Percentiles rank a stretch among this genome's conserved stretches.
Evolutionary conservation across 1,140 invertebrate genomes (phyloP).

Genomic region (Arion vulgaris): DNA sequence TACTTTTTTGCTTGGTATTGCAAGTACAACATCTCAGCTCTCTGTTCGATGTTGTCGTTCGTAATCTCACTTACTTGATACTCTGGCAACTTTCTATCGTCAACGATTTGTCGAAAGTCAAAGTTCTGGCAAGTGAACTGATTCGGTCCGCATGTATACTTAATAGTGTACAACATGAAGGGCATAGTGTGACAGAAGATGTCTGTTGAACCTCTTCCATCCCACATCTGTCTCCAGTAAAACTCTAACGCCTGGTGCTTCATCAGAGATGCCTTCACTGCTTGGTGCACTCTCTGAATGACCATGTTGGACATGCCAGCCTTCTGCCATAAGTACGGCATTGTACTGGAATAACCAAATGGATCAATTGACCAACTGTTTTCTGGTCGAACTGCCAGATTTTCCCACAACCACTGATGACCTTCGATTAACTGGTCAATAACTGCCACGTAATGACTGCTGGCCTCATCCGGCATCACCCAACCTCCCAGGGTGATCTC

Average conservation of each 20-base stretch:
- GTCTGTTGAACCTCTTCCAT: slow-evolving; percentile 76
- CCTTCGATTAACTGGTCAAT: slow-evolving; percentile 96
- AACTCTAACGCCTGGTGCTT: slow-evolving; percentile 89
- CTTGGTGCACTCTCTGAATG: slow-evolving; percentile 96
- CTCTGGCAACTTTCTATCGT: slow-evolving; percentile 85
- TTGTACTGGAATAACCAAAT: slow-evolving; percentile 89
- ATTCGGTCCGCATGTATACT: slow-evolving; percentile 98
- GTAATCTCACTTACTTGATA: slow-evolving; percentile 84
- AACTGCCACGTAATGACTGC: slow-evolving; percentile 92
- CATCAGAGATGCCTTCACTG: slow-evolving; percentile 93
- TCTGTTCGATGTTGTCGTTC: slow-evolving; percentile 86
- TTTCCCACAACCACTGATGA: slow-evolving; percentile 91
- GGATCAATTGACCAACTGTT: slow-evolving; percentile 96
- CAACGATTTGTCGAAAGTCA: slow-evolving; percentile 93
- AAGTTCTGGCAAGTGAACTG: slow-evolving; percentile 98
- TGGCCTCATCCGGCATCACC: slow-evolving; percentile 99
- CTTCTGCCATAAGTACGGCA: slow-evolving; percentile 89
- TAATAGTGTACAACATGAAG: slow-evolving; percentile 98
- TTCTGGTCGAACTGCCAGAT: slow-evolving; percentile 79
- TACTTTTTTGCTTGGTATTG: slow-evolving; percentile 98
- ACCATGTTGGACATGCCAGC: slow-evolving; percentile 89
- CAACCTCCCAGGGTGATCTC: slow-evolving; percentile 97
- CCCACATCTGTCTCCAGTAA: slow-evolving; percentile 95
- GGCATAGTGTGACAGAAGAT: slow-evolving; percentile 98
- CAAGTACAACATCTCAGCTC: slow-evolving; percentile 86